Evolutionary conservation across 2,113 vertebrate species (phyloP).

Genomic region (Scophthalmus maximus): DNA sequence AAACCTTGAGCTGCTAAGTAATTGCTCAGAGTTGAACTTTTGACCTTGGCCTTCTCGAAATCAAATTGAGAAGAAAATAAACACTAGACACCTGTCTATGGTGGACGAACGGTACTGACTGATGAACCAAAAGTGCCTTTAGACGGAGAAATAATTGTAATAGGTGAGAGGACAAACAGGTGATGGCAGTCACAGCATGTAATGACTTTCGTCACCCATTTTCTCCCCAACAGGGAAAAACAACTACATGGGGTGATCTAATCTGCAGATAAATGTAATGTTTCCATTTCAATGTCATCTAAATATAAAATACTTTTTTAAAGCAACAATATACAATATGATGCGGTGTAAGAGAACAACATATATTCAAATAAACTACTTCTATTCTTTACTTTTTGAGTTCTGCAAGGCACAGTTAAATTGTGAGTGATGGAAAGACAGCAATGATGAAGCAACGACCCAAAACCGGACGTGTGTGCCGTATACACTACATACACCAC

Average conservation of each 20-base stretch:
- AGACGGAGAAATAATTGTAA: slow-evolving; percentile 5
- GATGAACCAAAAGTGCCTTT: slow-evolving; percentile 3
- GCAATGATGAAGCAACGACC: not conserved
- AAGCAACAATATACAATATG: too few relatives aligned
- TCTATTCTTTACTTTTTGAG: not conserved
- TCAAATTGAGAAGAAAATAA: slow-evolving; percentile 59
- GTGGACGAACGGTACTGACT: slow-evolving; percentile 38
- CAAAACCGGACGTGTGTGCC: not conserved
- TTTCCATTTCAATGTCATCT: not conserved
- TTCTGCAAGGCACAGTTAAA: not conserved
- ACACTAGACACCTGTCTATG: slow-evolving; percentile 55
- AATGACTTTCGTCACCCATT: not conserved
- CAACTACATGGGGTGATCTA: not conserved
- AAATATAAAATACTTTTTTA: not conserved
- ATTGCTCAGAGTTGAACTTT: slow-evolving; percentile 63
- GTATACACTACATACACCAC: not conserved
- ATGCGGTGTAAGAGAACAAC: not conserved
- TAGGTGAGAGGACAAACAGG: slow-evolving; percentile 22
- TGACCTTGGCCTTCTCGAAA: slow-evolving; percentile 38
- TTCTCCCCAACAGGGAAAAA: not conserved
- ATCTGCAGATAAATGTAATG: not conserved
- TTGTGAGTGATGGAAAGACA: not conserved
- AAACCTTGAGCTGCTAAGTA: slow-evolving; percentile 65
- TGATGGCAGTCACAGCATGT: slow-evolving; percentile 7
- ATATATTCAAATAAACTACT: not conserved